A percentile compares a stretch with the other conserved stretches of the same genome.
These are phyloP conservation scores for Passerculus sandwichensis DNA, from an alignment of 2,797 vertebrate genomes.

Conservation along the genomic window DNA sequence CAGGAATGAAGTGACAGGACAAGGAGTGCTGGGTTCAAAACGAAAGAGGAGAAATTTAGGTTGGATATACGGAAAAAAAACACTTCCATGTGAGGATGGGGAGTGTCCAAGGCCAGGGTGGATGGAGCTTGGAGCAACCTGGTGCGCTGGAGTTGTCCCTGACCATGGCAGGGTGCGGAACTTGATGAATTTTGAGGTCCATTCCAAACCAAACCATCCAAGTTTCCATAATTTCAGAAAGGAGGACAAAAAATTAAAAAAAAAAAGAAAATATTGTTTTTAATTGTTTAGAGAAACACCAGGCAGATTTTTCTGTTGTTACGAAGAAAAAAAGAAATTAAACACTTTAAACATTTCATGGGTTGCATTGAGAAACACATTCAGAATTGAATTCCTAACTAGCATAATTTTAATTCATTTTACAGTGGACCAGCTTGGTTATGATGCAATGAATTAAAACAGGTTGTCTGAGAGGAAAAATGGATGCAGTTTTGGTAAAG, in stretches of 20 bases:
- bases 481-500: constrained; percentile 63
- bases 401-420: constrained; percentile 39
- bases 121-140: accelerated
- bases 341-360: not conserved
- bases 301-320: not conserved
- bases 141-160: accelerated
- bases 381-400: not conserved
- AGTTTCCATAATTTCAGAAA: not conserved
- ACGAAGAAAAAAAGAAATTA: not conserved
- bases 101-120: accelerated
- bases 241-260: not conserved
- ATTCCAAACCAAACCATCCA: not conserved
- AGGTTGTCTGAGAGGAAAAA: constrained; percentile 63
- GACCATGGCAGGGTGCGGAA: accelerated
- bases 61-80: not conserved
- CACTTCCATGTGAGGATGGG: accelerated
- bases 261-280: not conserved
- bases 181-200: not conserved
- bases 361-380: not conserved
- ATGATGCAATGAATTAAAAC: constrained; percentile 63
- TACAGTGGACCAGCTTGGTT: constrained; percentile 57
- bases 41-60: not conserved
- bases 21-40: not conserved
- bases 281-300: accelerated
- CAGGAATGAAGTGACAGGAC: not conserved